phyloP scores from a whole-genome alignment of 2,113 vertebrate genomes.

The Tonatia bakeri region DNA sequence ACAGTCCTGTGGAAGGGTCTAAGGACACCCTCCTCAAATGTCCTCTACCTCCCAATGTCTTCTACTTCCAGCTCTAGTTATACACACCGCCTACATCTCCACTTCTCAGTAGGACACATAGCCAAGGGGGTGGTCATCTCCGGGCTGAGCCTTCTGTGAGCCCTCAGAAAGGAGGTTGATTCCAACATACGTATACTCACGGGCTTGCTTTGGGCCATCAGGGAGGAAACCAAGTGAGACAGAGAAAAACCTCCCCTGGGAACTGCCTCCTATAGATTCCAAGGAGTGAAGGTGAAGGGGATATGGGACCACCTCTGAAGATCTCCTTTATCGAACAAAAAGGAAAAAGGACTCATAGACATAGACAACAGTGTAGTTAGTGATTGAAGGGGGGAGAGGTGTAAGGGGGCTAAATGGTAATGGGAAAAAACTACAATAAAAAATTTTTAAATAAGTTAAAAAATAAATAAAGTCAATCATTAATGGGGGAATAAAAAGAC shows the following conservation, averaged over 20 bases:
- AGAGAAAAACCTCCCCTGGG: background rate
- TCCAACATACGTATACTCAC: background rate
- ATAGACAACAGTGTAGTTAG: too few relatives aligned
- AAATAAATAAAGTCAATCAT: too few relatives aligned
- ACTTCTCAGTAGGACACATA: background rate
- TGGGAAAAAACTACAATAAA: too few relatives aligned
- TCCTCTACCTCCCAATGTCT: background rate
- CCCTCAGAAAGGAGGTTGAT: background rate
- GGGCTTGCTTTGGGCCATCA: background rate
- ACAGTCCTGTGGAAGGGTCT: background rate
- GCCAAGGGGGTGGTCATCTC: background rate
- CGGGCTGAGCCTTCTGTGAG: background rate
- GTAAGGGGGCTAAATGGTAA: too few relatives aligned
- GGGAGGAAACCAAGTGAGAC: background rate
- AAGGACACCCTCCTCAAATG: background rate
- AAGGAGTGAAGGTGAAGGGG: background rate
- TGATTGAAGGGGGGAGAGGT: too few relatives aligned
- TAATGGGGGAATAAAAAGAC: background rate
- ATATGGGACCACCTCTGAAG: background rate
- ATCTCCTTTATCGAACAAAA: background rate
- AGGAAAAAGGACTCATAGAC: too few relatives aligned
- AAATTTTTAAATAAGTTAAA: too few relatives aligned
- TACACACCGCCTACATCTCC: background rate
- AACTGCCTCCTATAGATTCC: background rate
- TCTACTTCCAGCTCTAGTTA: background rate